Base-by-base conservation (phyloP, 92 coral and sea anemone species). In the Epizoanthus stellaris region DNA sequence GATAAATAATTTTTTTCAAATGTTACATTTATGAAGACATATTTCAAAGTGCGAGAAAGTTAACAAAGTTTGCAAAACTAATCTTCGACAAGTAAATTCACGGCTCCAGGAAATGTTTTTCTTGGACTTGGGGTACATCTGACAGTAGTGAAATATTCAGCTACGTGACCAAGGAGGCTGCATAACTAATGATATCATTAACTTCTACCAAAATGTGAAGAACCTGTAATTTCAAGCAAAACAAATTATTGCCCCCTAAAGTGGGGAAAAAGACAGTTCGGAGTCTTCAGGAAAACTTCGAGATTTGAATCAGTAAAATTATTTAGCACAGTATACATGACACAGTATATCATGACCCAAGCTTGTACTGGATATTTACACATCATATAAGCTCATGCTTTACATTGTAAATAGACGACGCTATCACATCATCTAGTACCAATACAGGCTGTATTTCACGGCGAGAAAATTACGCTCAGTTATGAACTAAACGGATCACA, bases 381-480 rank as follows among this genome's bases (percentile, higher is more conserved):
- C 80, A 74, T 60, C 64, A 74, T 74, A 49, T 54, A 38, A 74
- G 65, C 80, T 74, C 1, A n/a, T 74, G 43, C 53, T 53, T 53
- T 74, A 74, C 80, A 54, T 1, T 52, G 80, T 74, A 74, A 74
- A 74, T 49, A 54, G n/a, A 3, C 10, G 57, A 19, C 60, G 19
- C 17, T 20, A 74, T 30, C 62, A 74, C 60, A 7, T 60, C 39
- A 73, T 60, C 16, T 15, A 52, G 54, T 49, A 73, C 21, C 72
- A 11, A 67, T 5, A 45, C 10, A 45, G 21, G 73, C 45, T 25
- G 54, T 8, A 25, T n/a, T 61, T 52, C 56, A 23, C 30, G 73
- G 42, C 4, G 39, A 36, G 20, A 13, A 38, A 68, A 3, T 34
- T 68, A 11, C 39, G 16, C 71, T 36, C 73, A 14, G 49, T 7